Evolutionary conservation across 1,140 invertebrate genomes (phyloP), one percentile per base, ranked within the genome.

Genomic region (Listronotus bonariensis): DNA sequence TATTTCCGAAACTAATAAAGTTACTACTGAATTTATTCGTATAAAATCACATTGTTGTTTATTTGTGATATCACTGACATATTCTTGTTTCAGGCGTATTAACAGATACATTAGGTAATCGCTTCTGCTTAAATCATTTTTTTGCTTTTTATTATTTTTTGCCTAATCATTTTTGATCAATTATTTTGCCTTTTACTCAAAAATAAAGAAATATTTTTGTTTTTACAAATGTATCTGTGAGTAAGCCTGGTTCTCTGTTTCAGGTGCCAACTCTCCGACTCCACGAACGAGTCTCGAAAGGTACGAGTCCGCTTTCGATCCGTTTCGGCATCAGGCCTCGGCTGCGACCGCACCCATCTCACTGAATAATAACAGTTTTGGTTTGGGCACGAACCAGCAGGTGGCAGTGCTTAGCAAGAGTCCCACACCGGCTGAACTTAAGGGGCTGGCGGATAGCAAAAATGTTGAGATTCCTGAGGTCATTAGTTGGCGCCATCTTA

Each of bases 401-500:
- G 89, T 89, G 80, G 88, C 91, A 26, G 91, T 92, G 81, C 84
- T 92, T 72, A 88, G 88, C 83, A 93, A 93, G 84, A 92, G 89
- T 81, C 92, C 91, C 75, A 90, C 90, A 76, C 91, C 90, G 68
- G 89, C 88, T 68, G 89, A 90, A 81, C 77, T 85, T 55, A 82
- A 83, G 70, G 80, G 76, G 72, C 80, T 79, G 73, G 90, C 90
- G 84, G 88, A 88, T 83, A 87, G 84, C 78, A 92, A 92, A 80
- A 93, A 94, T 84, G 88, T 95, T 77, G 93, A 97, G 86, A 95
- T 98, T 79, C 88, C 94, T 61, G 96, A 92, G 84, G 87, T 90
- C 82, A 96, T 98, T 82, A n/a, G 95, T 98, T 75, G 96, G 96
- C 77, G 96, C 95, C 77, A 96, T 98, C 78, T 85, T 98, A 80